phyloP scores from a whole-genome alignment of 2,797 vertebrate species.

The Brachymystax lenok region DNA sequence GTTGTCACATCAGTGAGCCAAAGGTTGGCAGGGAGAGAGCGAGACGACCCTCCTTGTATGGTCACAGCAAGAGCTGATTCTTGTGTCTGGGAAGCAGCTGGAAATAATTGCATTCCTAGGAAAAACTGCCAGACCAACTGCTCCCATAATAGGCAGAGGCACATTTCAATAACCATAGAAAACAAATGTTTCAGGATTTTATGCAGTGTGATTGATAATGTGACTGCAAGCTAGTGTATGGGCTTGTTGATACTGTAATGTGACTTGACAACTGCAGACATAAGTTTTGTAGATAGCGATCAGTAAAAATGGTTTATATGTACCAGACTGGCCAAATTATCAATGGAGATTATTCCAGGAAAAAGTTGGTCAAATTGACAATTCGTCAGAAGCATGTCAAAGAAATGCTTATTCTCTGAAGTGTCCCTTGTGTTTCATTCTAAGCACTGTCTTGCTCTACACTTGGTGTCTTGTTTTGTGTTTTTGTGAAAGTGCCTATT shows the following conservation, averaged over 20 bases:
- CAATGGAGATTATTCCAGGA: background rate
- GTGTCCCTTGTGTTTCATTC: conserved; percentile 6
- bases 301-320: background rate
- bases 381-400: background rate
- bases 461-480: conserved; percentile 26
- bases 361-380: background rate
- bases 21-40: background rate
- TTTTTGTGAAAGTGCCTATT: conserved; percentile 37
- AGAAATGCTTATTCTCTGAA: background rate
- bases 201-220: background rate
- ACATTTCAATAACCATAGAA: conserved; percentile 9
- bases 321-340: background rate
- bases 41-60: conserved; percentile 63
- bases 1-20: too few relatives aligned
- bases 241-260: background rate
- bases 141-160: conserved; percentile 23
- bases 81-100: conserved; percentile 33
- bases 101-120: conserved; percentile 54
- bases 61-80: conserved; percentile 47
- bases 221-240: background rate
- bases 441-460: conserved; percentile 7
- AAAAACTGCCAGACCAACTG: conserved; percentile 29
- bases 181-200: background rate
- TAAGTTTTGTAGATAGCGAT: background rate
- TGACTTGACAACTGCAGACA: background rate